Percentiles rank a stretch among this genome's conserved stretches.
phyloP scores from a whole-genome alignment of 2,113 vertebrate species.

The Dasyornis broadbenti region DNA sequence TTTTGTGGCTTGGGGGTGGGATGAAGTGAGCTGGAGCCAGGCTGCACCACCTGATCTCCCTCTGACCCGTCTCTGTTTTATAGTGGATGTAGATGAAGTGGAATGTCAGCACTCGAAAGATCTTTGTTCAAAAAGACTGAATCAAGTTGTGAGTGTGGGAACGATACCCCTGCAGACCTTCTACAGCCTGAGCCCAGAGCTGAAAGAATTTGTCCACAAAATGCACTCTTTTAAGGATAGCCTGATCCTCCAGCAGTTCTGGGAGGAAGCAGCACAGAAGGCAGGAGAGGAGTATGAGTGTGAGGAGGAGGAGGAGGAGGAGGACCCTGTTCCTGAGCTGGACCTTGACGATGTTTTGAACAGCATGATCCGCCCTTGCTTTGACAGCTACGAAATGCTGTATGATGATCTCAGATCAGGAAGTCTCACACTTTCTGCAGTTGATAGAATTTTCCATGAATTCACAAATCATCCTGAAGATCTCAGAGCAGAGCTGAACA shows the following conservation, averaged over 20 bases:
- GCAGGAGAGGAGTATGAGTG: background rate
- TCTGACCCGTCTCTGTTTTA: background rate
- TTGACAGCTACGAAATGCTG: slow-evolving; percentile 45
- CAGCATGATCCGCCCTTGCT: slow-evolving; percentile 67
- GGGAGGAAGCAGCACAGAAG: slow-evolving; percentile 66
- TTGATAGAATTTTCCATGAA: slow-evolving; percentile 73
- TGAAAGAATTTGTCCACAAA: slow-evolving; percentile 56
- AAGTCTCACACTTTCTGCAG: slow-evolving; percentile 72
- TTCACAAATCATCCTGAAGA: slow-evolving; percentile 71
- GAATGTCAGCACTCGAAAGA: slow-evolving; percentile 40
- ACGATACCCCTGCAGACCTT: background rate
- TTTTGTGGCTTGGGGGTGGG: background rate
- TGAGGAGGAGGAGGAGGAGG: background rate
- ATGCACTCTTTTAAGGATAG: slow-evolving; percentile 73
- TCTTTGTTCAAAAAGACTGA: slow-evolving; percentile 56
- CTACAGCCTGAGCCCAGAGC: slow-evolving; percentile 70
- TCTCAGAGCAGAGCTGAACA: slow-evolving; percentile 68
- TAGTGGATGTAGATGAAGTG: slow-evolving; percentile 76
- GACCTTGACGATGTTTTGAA: background rate
- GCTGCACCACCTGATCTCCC: background rate
- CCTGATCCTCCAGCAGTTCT: slow-evolving; percentile 77
- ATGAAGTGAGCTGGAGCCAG: background rate
- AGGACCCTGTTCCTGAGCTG: background rate
- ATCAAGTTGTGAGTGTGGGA: slow-evolving; percentile 61
- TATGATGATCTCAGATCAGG: slow-evolving; percentile 73